Base-by-base conservation (phyloP, 2,797 vertebrate species). In the Eulemur albifrons region DNA sequence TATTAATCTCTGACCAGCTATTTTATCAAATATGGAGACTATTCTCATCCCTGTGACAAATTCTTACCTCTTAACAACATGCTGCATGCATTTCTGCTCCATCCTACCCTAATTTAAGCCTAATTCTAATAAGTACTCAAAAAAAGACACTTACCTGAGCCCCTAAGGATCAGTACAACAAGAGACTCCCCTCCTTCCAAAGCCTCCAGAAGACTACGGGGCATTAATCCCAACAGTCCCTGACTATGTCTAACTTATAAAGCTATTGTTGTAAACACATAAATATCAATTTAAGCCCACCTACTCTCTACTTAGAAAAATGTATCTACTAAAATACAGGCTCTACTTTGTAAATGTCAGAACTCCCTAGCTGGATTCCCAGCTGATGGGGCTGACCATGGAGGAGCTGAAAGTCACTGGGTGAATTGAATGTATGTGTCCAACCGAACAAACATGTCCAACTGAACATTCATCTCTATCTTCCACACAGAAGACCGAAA, bases 1-100 rank as follows among this genome's bases (percentile, higher is more conserved):
- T 93, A 61, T 83, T 85, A 65, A 97, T 67, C 75, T 88, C 48
- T 87, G 76, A 63, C 25, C 21, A 80, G 43, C 27, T 93, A 25
- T 52, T 84, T 88, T 73, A 27, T 75, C 77, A 91, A 85, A 65
- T 67, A 93, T 52, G n/a, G 10, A 88, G 38, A 52, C 59, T 82
- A 67, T 77, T 77, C 57, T 57, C 82, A 86, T 73, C 18, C n/a
- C 20, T 82, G 20, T 82, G 48, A 93, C 69, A 85, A 95, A 67
- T 43, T 88, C 35, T 59, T 94, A 85, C 17, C 88, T 70, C 43
- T 82, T 65, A 65, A 81, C 32, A 89, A 72, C 11, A 35, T 30
- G 15, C 18, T 40, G 84, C 81, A 76, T 48, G 59, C 8, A 21
- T 48, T 76, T 82, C 27, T 50, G 61, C 38, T 80, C 32, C 40